Base-by-base conservation (phyloP, 2,888 invertebrate species). In the Myopa testacea region DNA sequence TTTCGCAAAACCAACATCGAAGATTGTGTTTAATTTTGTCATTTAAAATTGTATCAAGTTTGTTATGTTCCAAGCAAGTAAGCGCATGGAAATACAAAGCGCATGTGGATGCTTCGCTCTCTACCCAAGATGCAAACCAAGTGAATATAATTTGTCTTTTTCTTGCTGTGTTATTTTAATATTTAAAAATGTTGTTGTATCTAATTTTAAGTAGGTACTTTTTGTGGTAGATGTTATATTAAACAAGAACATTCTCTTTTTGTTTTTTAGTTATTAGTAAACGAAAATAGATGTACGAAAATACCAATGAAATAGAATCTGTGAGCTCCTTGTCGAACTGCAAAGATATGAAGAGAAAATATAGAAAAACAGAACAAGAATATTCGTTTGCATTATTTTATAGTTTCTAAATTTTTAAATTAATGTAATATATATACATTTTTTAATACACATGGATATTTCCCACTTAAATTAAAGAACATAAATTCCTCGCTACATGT, bases 251-350 rank as follows among this genome's bases (percentile, higher is more conserved):
- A 10, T 62, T 45, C 4, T 45, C 45, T 45, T 10, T 45, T 45
- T 45, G 10, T 62, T 62, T 65, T 65, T 37, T 37, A 19, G 68
- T 67, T 75, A 74, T 77, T 78, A 60, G 75, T 55, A 4, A 55
- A 79, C 73, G 76, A 75, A 65, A 82, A 76, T 77, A 75, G 16
- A 77, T 70, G 5, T 76, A 78, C 65, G 78, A 77, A 71, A 81
- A 85, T 89, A 90, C 89, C 89, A 88, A 89, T 89, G 82, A 88
- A 88, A 89, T 89, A 89, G 88, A 88, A 90, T 88, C 89, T 89
- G 88, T 89, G 88, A 86, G 88, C 87, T 89, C 89, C 89, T 89
- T 90, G 89, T 84, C 89, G 89, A 86, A 88, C 89, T 89, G 89
- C 84, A 88, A 87, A 86, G 86, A 87, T 85, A 86, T 80, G 60